A percentile compares a stretch with the other conserved stretches of the same genome.
phyloP scores from a whole-genome alignment of 2,888 invertebrate species.

The Myopa testacea region DNA sequence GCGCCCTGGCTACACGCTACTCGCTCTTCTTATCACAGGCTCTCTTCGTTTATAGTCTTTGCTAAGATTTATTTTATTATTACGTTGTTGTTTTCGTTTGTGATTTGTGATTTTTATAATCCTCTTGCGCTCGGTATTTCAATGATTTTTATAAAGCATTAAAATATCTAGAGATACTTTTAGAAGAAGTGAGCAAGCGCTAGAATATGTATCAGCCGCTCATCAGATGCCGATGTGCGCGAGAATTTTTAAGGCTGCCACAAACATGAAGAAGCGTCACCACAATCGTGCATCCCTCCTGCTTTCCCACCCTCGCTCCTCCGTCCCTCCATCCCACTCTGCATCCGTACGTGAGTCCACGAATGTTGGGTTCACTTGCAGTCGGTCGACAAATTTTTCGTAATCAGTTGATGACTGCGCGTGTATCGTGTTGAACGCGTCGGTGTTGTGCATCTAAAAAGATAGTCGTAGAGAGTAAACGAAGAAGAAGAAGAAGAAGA shows the following conservation, averaged over 20 bases:
- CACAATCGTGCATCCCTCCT: neutral
- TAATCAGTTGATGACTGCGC: constrained; percentile 6
- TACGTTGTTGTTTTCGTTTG: too few relatives aligned
- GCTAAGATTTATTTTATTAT: neutral
- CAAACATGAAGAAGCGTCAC: neutral
- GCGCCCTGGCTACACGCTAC: too few relatives aligned
- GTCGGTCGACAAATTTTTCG: neutral
- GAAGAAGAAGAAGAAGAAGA: neutral
- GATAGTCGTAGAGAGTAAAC: neutral
- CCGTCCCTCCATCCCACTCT: neutral
- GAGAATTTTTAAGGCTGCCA: neutral
- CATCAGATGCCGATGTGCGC: neutral
- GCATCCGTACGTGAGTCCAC: neutral
- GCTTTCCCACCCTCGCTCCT: neutral
- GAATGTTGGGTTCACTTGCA: neutral
- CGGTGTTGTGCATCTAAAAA: constrained; percentile 3
- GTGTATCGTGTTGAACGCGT: neutral
- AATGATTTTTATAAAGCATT: too few relatives aligned
- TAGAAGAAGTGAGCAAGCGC: neutral
- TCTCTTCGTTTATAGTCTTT: neutral
- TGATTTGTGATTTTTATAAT: too few relatives aligned
- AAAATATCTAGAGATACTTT: neutral
- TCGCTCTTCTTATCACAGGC: neutral
- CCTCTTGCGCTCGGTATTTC: too few relatives aligned
- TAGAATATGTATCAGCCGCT: neutral